Base-by-base conservation (phyloP, 1,140 invertebrate species). In the Seison nebaliae region DNA sequence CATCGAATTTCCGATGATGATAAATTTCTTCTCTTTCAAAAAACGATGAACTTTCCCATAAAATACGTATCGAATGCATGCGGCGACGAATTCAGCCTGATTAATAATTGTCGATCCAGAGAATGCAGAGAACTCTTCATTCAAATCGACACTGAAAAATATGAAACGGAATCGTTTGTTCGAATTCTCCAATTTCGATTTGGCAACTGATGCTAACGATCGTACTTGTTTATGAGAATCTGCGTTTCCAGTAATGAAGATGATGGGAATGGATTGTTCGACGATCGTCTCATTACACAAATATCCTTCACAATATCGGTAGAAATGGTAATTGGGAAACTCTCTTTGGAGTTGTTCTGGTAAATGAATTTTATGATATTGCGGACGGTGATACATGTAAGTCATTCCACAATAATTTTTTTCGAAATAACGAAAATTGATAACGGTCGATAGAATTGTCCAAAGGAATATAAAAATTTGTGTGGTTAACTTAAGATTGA, bases 191-290 rank as follows among this genome's bases (percentile, higher is more conserved):
- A 15, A n/a, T 15, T 34, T 40, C 16, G 24, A 22, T 14, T 31
- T 28, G 8, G 38, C 29, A 28, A 40, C 16, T 2, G 38, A 40
- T n/a, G 30, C 38, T 17, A 40, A n/a, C 12, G 28, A 31, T 26
- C 38, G 19, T 4, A 40, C 38, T 35, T 40, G 38, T 20, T 26
- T 28, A 16, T 40, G 31, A 14, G 30, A 34, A 15, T 40, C 38
- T 9, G 38, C 38, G 23, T 40, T 40, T 8, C 38, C 38, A 16
- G 31, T 34, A n/a, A 40, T 40, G 16, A 40, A 40, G 16, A 40
- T 15, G 23, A 35, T 23, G 6, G 38, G 38, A 16, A 39, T 18
- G 8, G 28, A 28, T n/a, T n/a, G 3, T 20, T 39, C 31, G 8
- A 3, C 33, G 24, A 39, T 32, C 8, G n/a, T 17, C 28, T 39